phyloP scores from a whole-genome alignment of 2,113 vertebrate genomes.

The Rhinolophus sinicus region DNA sequence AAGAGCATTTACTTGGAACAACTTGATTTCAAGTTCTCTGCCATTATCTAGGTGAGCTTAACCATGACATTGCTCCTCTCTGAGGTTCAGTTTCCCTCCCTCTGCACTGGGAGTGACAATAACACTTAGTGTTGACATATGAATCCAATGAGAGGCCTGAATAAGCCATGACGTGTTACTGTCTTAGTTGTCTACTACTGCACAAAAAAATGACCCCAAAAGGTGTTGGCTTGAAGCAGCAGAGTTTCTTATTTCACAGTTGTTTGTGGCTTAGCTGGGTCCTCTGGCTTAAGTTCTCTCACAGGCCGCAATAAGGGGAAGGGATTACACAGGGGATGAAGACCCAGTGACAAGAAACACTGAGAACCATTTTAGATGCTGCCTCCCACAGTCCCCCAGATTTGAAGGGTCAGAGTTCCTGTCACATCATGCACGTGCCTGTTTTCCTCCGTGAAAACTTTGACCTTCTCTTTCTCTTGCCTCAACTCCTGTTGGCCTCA shows the following conservation, averaged over 20 bases:
- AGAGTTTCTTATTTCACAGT: not conserved
- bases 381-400: not conserved
- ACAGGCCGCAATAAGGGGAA: fast-evolving
- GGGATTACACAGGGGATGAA: fast-evolving
- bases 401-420: not conserved
- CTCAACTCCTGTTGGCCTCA: not conserved
- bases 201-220: not conserved
- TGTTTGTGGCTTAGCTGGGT: not conserved
- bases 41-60: not conserved
- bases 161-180: too few species aligned
- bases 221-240: not conserved
- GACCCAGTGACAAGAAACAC: not conserved
- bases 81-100: not conserved
- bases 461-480: not conserved
- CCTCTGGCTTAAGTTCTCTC: not conserved
- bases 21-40: not conserved
- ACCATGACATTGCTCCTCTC: not conserved
- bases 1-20: not conserved
- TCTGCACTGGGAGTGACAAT: not conserved
- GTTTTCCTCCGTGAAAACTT: not conserved
- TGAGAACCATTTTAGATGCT: not conserved
- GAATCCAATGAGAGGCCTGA: not conserved
- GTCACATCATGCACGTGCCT: not conserved
- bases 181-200: not conserved
- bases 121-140: not conserved